phyloP scores from a whole-genome alignment of 2,797 vertebrate species.

The Anguilla marmorata region DNA sequence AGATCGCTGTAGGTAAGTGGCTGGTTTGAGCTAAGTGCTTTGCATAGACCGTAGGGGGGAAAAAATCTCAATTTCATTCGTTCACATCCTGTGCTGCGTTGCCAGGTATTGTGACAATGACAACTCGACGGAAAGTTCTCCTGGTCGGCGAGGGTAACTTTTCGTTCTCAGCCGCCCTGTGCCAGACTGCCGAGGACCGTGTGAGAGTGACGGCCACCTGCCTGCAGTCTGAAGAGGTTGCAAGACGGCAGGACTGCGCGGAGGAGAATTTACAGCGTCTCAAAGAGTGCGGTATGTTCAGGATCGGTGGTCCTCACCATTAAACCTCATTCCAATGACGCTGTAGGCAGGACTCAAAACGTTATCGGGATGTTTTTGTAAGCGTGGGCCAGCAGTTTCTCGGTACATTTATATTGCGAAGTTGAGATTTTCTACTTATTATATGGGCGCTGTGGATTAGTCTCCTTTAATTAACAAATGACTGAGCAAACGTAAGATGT shows the following conservation, averaged over 20 bases:
- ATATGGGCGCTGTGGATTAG: background rate
- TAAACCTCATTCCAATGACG: background rate
- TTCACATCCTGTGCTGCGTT: background rate
- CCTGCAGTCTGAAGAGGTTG: constrained; percentile 69
- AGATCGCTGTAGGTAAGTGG: background rate
- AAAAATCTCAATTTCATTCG: background rate
- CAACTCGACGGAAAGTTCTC: constrained; percentile 62
- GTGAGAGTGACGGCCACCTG: constrained; percentile 79
- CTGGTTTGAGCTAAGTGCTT: background rate
- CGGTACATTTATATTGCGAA: background rate
- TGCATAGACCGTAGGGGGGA: background rate
- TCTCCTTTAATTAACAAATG: too few species aligned
- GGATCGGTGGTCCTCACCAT: background rate
- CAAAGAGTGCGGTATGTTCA: constrained; percentile 66
- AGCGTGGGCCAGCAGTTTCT: background rate
- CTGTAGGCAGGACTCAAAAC: background rate
- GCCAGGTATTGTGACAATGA: constrained; percentile 40
- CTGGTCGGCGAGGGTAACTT: constrained; percentile 96
- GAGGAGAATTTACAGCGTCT: constrained; percentile 71
- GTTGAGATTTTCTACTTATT: background rate
- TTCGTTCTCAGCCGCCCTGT: constrained; percentile 81
- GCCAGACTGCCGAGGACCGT: constrained; percentile 51
- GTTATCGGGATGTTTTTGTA: constrained; percentile 1
- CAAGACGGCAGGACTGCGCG: constrained; percentile 62
- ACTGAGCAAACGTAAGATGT: too few species aligned